These are phyloP conservation scores for Hipposideros armiger DNA, from an alignment of 2,113 vertebrate genomes.

Conservation along the genomic window DNA sequence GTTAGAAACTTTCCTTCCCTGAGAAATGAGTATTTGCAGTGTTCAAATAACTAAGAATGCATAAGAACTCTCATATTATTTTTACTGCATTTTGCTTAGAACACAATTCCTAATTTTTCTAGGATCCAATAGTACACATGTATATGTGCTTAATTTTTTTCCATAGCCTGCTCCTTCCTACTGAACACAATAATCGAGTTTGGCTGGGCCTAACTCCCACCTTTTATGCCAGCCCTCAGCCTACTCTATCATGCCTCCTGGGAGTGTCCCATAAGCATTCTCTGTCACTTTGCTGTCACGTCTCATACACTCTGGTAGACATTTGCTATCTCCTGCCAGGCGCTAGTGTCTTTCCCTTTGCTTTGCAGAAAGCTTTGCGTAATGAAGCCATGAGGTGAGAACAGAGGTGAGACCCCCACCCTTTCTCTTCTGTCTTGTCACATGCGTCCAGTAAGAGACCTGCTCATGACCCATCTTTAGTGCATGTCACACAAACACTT, in stretches of 20 bases:
- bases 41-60: not conserved
- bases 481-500: not conserved
- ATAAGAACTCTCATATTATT: not conserved
- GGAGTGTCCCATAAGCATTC: not conserved
- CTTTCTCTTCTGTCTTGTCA: not conserved
- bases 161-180: not conserved
- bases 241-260: not conserved
- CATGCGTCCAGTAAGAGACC: not conserved
- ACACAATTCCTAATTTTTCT: not conserved
- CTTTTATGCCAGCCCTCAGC: not conserved
- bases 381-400: not conserved
- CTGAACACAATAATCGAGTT: not conserved
- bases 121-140: not conserved
- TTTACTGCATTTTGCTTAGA: not conserved
- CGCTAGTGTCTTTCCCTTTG: not conserved
- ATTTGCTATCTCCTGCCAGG: not conserved
- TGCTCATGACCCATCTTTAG: not conserved
- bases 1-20: not conserved
- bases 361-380: not conserved
- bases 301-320: not conserved
- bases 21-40: not conserved
- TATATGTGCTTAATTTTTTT: not conserved
- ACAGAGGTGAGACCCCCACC: not conserved
- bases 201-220: not conserved
- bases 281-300: not conserved